Evolutionary conservation across 2,797 vertebrate species (phyloP).

Genomic region (Pagetopsis macropterus): DNA sequence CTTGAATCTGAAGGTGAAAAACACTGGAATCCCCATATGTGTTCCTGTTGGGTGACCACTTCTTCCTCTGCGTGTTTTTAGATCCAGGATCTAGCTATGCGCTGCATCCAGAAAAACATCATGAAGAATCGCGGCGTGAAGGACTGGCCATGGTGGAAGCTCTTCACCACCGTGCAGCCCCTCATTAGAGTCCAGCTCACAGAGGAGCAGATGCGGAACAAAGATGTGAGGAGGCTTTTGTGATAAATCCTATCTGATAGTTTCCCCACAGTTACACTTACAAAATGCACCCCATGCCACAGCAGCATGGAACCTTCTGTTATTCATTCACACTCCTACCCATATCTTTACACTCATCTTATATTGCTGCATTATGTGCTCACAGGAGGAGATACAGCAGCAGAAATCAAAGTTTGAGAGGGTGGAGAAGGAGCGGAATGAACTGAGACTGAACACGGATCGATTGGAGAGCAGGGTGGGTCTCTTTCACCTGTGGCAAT

Average conservation of each 20-base stretch:
- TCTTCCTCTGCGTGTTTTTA: slow-evolving; percentile 48
- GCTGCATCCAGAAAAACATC: slow-evolving; percentile 86
- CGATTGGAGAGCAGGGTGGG: slow-evolving; percentile 94
- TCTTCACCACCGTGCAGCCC: slow-evolving; percentile 95
- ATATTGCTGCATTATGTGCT: slow-evolving; percentile 33
- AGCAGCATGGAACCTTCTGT: slow-evolving; percentile 1
- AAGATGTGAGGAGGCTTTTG: slow-evolving; percentile 86
- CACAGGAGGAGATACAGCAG: slow-evolving; percentile 95
- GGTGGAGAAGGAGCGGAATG: slow-evolving; percentile 95
- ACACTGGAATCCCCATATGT: no score
- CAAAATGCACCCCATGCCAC: slow-evolving; percentile 8
- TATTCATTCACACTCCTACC: slow-evolving; percentile 20
- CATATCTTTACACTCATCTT: slow-evolving; percentile 9
- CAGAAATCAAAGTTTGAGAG: slow-evolving; percentile 91
- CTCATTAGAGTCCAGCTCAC: slow-evolving; percentile 96
- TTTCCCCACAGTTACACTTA: slow-evolving; percentile 20
- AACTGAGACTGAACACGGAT: slow-evolving; percentile 92
- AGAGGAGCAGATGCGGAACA: slow-evolving; percentile 94
- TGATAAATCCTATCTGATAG: neutral
- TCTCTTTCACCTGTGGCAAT: slow-evolving; percentile 43
- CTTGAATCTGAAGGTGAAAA: no score
- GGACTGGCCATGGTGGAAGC: slow-evolving; percentile 97
- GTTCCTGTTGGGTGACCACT: no score
- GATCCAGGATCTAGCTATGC: slow-evolving; percentile 96
- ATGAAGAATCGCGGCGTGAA: slow-evolving; percentile 95